Base-by-base conservation (phyloP, 1,140 invertebrate species). In the Rhagoletis pomonella region DNA sequence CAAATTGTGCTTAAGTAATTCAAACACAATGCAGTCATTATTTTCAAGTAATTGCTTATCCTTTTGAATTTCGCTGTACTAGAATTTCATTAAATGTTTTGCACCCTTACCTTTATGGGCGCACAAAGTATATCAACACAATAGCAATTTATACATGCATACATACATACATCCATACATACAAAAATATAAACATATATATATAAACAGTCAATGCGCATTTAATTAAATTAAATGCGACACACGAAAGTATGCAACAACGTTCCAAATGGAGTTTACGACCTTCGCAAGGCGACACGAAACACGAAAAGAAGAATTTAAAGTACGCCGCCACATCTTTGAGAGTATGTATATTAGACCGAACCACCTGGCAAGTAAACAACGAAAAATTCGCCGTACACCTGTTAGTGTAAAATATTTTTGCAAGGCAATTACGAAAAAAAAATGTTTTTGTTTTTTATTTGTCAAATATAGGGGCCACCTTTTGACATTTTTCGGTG, bases 141-240 rank as follows among this genome's bases (percentile, higher is more conserved):
- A 9, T 17, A 7, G 3, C 60, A 9, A 29, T 29, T 29, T 29
- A 29, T 1, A 77, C 44, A 77, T n/a, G 47, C 44, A 77, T 77
- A n/a, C 14, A 77, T 77, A 50, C 44, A 67, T 39, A n/a, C 14
- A 77, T 77, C 17, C 44, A 67, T 39, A 29, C 0, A 29, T 29
- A 29, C 29, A 29, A 29, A 29, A 29, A 29, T 29, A 29, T 29
- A 29, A 0, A 47, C 4, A 39, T 44, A 44, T 5, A 14, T 4
- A 39, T 14, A 44, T 69, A n/a, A 3, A 39, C 10, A 73, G 3
- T 47, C 67, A 47, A 47, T 47, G 67, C 42, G 67, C 39, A 47
- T 44, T 73, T 73, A 44, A 73, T 73, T 73, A 73, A 73, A 73
- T 73, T 73, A 39, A 73, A 73, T 73, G 67, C 67, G 42, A 44